Evolutionary conservation across 2,888 invertebrate genomes (phyloP), one percentile per base, ranked within the genome.

Genomic region (Andrena minutula): DNA sequence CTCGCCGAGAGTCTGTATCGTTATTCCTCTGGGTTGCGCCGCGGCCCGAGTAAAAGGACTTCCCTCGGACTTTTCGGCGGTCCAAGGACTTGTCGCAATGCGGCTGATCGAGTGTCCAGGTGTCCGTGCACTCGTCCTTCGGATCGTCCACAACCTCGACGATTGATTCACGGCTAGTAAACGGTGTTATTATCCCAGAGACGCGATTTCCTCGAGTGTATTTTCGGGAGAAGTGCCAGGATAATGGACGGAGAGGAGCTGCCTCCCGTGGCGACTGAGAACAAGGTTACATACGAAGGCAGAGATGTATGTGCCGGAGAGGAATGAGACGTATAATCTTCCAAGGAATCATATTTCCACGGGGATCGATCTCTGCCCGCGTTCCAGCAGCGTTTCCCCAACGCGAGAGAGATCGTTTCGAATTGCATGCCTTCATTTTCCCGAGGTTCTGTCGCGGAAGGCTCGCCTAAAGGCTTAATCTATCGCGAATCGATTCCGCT

Each of bases 41-140:
- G n/a, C n/a, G n/a, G n/a, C n/a, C n/a, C n/a, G n/a, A 49, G 51
- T 51, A 0, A 20, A 51, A 20, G 20, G 7, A 20, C 20, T 20
- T 51, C 20, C n/a, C 47, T n/a, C 47, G 5, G 65, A 74, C 35
- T 64, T 56, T 56, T 56, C 41, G 16, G 60, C 41, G 53, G n/a
- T 64, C 30, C 30, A 64, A 35, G 47, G 41, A 82, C 26, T 63
- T 78, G 86, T 81, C 86, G 86, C 85, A 86, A 76, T 86, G 86
- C 86, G 80, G 79, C 47, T 60, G 73, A 68, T 75, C 61, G 26
- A 41, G 60, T 81, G 72, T 79, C 60, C 75, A 75, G 75, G 72
- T 75, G 32, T 47, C 51, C 51, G 65, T 51, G 23, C 8, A 35
- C 28, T 70, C 47, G 58, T 61, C 32, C 28, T n/a, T 20, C 28